Percentiles rank a stretch among this genome's conserved stretches.
Conservation (phyloP, 2,113 vertebrate genomes). For the Hemichromis elongatus region DNA sequence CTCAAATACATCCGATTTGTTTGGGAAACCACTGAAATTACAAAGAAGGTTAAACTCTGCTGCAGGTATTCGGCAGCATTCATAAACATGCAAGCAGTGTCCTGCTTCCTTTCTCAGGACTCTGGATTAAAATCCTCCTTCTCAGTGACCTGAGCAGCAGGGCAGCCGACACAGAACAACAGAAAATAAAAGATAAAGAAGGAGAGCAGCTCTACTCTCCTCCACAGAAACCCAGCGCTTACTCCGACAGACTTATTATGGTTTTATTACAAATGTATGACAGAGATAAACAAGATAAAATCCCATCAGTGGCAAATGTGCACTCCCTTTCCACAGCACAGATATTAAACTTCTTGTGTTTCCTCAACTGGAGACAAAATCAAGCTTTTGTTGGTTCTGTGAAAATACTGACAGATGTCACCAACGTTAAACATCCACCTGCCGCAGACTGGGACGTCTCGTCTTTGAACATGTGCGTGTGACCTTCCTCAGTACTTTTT, state of each 20-base stretch:
- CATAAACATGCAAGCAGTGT: neutral
- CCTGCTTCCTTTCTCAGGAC: neutral
- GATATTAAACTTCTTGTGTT: fast-evolving
- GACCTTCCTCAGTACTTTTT: neutral
- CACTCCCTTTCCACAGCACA: neutral
- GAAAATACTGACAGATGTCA: neutral
- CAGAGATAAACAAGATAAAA: neutral
- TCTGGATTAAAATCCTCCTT: neutral
- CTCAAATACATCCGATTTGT: neutral
- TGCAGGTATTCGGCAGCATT: neutral
- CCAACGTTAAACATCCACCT: neutral
- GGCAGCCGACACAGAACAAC: neutral
- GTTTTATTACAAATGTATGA: neutral
- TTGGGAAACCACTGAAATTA: neutral
- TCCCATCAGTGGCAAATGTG: neutral
- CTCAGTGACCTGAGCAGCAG: neutral
- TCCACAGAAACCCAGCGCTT: neutral
- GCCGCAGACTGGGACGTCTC: neutral
- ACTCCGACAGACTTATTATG: neutral
- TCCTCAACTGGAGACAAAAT: neutral
- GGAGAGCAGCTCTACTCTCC: neutral
- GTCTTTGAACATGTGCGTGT: neutral
- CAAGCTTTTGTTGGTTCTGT: fast-evolving
- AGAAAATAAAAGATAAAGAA: neutral
- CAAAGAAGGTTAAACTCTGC: neutral